Evolutionary conservation across 2,113 vertebrate species (phyloP).

Genomic region (Peromyscus leucopus): DNA sequence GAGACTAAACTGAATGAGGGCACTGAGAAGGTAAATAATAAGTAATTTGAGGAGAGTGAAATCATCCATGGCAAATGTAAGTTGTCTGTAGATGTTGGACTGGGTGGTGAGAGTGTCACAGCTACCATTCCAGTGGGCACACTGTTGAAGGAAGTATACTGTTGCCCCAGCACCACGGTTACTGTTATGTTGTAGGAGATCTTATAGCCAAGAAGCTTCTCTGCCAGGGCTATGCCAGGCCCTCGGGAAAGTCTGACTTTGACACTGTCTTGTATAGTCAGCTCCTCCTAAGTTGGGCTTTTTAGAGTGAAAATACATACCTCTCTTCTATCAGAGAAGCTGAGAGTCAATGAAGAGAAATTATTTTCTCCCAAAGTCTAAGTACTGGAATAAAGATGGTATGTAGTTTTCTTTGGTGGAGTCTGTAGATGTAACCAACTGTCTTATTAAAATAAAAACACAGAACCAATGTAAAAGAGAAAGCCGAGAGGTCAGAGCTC

Average conservation of each 20-base stretch:
- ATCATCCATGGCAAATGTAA: slow-evolving; percentile 24
- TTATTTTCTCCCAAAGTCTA: no score
- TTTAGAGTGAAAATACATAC: no score
- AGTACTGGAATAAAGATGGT: no score
- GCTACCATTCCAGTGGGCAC: background rate
- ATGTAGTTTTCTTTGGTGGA: no score
- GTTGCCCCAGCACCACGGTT: background rate
- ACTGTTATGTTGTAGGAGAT: background rate
- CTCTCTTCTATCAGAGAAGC: no score
- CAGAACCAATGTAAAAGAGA: no score
- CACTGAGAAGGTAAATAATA: background rate
- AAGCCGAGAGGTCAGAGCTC: no score
- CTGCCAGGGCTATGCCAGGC: background rate
- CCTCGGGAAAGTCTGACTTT: background rate
- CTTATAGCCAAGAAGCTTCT: background rate
- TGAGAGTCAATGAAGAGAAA: no score
- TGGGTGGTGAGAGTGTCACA: background rate
- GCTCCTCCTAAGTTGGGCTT: background rate
- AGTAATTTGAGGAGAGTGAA: slow-evolving; percentile 29
- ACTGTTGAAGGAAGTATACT: background rate
- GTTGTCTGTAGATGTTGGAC: slow-evolving; percentile 7
- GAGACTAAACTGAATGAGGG: slow-evolving; percentile 27
- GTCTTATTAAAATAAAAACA: no score
- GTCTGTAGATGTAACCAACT: no score
- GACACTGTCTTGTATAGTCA: background rate